Evolutionary conservation across 1,140 invertebrate genomes (phyloP), one percentile per base, ranked within the genome.

Genomic region (Pseudomyrmex gracilis): DNA sequence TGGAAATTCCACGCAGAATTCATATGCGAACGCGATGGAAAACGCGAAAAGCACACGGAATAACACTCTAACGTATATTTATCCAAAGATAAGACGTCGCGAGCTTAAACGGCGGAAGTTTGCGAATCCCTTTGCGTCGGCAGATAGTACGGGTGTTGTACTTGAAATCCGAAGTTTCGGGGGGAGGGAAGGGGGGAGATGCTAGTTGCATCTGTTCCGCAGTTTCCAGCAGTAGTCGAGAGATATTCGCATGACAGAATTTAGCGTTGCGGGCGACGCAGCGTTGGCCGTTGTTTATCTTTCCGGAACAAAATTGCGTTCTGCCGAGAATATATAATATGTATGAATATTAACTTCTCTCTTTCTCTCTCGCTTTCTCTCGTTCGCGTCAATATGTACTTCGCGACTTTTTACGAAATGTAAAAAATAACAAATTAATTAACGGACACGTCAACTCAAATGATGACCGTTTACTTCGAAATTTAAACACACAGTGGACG

Each of bases 221-320:
- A 80, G 64, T 80, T 80, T 58, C 76, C 20, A 34, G 34, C 34
- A 45, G n/a, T 64, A 60, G 73, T 63, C 47, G 53, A 71, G 53
- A 71, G 49, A 78, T 84, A 84, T 84, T 78, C 82, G 63, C 82
- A 63, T 82, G 78, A 63, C 78, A 82, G 78, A 63, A 82, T 74
- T 82, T 73, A 74, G 53, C 70, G 64, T 67, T 58, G 74, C 57
- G 47, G 61, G 47, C 73, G 61, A 78, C 55, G 74, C 43, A 57
- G 34, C 34, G 51, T 13, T 47, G 58, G 47, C 73, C 53, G 34
- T 61, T 77, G 73, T 84, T 78, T 84, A 77, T 84, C 73, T 84
- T 84, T 68, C 64, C 20, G 45, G 24, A n/a, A 22, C 47, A 78
- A 76, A 84, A 80, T 80, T 80, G 53, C 76, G 53, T 77, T 58